Base-by-base conservation (phyloP, 2,888 invertebrate species). In the Drosophila mimetica region DNA sequence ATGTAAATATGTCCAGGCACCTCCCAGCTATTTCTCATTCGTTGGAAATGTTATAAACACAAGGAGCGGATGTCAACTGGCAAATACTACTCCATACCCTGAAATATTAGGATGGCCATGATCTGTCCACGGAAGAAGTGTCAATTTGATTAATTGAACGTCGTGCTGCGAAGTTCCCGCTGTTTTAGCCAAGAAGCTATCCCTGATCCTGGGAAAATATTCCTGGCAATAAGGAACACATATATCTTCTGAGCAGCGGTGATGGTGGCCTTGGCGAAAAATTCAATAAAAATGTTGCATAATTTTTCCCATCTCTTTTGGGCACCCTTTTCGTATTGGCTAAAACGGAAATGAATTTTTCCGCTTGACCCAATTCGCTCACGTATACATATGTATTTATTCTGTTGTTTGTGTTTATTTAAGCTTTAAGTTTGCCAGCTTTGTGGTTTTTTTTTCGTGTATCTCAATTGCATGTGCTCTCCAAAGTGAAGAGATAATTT, bases 141-240 rank as follows among this genome's bases (percentile, higher is more conserved):
- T 70, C 78, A 71, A 71, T 71, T 78, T 80, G 76, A 81, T 81
- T 81, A 81, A 81, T 81, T 76, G 78, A 69, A 74, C 64, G 50
- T 39, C 74, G 66, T 59, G 74, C 55, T 74, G 71, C 39, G 64
- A 42, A 44, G 44, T n/a, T 32, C 52, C 55, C 41, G 39, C 50
- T 36, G 42, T 28, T 37, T 11, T 5, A 6, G 36, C 60, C 36
- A 58, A 28, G 60, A 30, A 22, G 37, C 16, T 46, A 6, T 4
- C 14, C 16, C 44, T 1, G 60, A 22, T 58, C 28, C 37, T 1
- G 28, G 8, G 11, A 16, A 55, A 9, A 28, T 16, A 22, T 22
- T 7, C 30, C 13, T 2, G 14, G n/a, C 16, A 57, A 28, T 14
- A 9, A 14, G 8, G 11, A 28, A 16, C 2, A 39, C 39, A 48